Conservation (phyloP, 30 jellyfish, hydroid and myxozoan species). For the Chrysaora quinquecirrha region DNA sequence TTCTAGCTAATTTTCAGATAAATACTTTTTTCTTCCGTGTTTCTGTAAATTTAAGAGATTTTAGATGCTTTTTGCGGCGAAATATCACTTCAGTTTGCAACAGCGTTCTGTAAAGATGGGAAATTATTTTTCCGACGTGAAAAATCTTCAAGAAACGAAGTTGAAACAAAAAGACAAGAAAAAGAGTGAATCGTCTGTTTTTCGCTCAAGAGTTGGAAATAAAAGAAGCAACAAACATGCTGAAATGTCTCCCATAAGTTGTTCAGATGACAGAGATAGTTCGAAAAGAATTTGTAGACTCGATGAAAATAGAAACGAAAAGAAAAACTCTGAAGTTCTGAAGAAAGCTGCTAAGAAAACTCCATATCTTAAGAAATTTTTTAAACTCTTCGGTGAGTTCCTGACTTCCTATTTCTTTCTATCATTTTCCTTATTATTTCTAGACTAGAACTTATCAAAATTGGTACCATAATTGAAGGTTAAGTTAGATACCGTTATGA, state of each 20-base stretch:
- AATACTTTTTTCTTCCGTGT: too few relatives aligned
- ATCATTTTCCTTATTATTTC: too few relatives aligned
- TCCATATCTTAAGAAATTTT: constrained; percentile 35
- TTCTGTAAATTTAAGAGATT: too few relatives aligned
- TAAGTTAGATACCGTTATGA: background rate
- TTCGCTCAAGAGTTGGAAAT: background rate
- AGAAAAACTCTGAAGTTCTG: background rate
- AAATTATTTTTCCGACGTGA: background rate
- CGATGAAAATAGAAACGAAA: background rate
- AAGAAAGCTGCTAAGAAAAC: constrained; percentile 11
- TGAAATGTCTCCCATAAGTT: constrained; percentile 42
- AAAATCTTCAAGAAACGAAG: constrained; percentile 2
- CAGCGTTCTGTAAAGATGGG: background rate
- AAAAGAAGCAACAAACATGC: background rate
- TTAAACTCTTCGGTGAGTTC: constrained; percentile 56
- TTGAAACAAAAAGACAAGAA: background rate
- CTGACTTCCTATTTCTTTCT: background rate
- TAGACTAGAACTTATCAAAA: too few relatives aligned
- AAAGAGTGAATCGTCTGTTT: background rate
- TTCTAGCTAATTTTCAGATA: background rate
- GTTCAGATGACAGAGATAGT: background rate
- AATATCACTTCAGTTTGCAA: background rate
- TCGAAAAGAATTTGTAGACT: constrained; percentile 17
- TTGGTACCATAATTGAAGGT: background rate
- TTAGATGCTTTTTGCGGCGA: constrained; percentile 10